Percentiles rank a stretch among this genome's conserved stretches.
Evolutionary conservation across 2,888 invertebrate genomes (phyloP).

Genomic region (Cybosia mesomella): DNA sequence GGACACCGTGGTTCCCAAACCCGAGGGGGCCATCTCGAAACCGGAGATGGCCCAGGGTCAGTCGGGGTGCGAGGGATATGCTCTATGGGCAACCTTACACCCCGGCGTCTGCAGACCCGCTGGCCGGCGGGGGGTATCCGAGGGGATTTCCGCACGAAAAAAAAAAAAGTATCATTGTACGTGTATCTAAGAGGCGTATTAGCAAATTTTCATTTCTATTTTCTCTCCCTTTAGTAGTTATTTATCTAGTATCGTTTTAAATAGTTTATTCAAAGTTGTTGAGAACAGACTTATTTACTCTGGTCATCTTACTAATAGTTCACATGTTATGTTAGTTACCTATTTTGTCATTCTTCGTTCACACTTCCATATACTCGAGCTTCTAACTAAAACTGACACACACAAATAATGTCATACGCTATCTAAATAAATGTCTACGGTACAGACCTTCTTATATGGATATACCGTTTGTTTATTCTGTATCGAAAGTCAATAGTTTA

Average conservation of each 20-base stretch:
- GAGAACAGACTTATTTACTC: not conserved
- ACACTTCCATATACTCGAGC: conserved; percentile 60
- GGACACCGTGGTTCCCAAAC: too few species aligned
- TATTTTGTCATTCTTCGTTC: conserved; percentile 44
- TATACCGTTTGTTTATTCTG: conserved; percentile 68
- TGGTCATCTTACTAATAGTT: conserved; percentile 2
- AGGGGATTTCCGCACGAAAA: too few species aligned
- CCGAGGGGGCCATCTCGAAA: too few species aligned
- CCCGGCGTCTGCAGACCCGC: too few species aligned
- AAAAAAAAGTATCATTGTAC: not conserved
- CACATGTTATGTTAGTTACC: not conserved
- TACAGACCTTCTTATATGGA: conserved; percentile 58
- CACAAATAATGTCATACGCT: conserved; percentile 30
- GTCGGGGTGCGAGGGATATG: too few species aligned
- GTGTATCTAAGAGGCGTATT: not conserved
- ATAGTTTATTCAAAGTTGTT: not conserved
- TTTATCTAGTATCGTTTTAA: not conserved
- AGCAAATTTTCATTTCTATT: not conserved
- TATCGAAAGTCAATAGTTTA: conserved; percentile 72
- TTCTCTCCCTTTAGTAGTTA: not conserved
- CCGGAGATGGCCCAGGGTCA: too few species aligned
- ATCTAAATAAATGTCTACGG: conserved; percentile 42
- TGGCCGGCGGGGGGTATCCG: too few species aligned
- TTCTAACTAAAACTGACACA: conserved; percentile 32
- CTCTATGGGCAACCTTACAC: too few species aligned